Evolutionary conservation across 2,888 invertebrate species (phyloP).

Genomic region (Microctonus aethiopoides): DNA sequence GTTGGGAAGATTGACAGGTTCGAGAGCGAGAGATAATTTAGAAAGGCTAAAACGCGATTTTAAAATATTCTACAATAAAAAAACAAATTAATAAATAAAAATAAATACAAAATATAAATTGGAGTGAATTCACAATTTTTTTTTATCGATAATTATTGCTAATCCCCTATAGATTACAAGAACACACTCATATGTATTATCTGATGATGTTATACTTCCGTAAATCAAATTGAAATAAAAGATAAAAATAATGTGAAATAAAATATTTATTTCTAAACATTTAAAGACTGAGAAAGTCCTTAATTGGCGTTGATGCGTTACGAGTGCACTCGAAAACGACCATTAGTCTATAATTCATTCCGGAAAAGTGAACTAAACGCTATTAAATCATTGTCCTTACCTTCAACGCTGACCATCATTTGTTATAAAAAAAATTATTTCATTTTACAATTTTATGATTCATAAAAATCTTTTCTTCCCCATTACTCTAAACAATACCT

Average conservation of each 20-base stretch:
- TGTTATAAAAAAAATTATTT: background rate
- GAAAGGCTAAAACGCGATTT: background rate
- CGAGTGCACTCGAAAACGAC: slow-evolving; percentile 20
- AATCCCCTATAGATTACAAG: background rate
- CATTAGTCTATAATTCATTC: background rate
- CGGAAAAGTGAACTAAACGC: background rate
- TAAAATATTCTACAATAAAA: background rate
- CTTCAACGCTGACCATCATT: background rate
- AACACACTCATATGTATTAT: too few species aligned
- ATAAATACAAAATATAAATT: slow-evolving; percentile 3
- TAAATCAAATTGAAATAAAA: background rate
- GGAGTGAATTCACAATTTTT: background rate
- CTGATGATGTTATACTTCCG: slow-evolving; percentile 2
- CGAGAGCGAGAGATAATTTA: background rate
- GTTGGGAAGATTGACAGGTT: slow-evolving; percentile 1
- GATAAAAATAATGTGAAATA: background rate
- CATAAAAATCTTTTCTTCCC: background rate
- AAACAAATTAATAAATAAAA: background rate
- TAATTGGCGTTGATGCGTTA: slow-evolving; percentile 45
- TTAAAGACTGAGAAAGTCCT: slow-evolving; percentile 45
- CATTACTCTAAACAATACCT: background rate
- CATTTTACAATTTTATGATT: background rate
- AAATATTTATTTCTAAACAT: background rate
- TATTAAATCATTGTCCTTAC: slow-evolving; percentile 1
- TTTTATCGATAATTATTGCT: background rate